These are phyloP conservation scores for Tanytarsus gracilentus DNA, from an alignment of 2,888 invertebrate genomes.

Conservation along the genomic window DNA sequence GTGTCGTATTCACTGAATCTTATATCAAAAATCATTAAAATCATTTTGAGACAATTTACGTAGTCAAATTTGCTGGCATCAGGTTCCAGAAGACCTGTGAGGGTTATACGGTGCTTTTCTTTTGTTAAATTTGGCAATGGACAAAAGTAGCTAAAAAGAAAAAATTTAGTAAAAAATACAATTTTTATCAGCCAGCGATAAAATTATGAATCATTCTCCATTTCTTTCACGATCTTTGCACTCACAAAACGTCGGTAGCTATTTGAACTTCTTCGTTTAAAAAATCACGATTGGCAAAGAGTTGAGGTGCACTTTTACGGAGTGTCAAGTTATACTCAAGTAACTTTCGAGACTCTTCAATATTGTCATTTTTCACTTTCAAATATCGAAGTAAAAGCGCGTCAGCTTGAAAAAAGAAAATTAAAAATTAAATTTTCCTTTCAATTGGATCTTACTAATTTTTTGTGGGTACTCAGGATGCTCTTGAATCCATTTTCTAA, in stretches of 20 bases:
- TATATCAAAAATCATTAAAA: neutral
- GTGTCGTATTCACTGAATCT: neutral
- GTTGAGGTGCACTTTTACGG: neutral
- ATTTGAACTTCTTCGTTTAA: neutral
- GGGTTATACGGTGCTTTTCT: neutral
- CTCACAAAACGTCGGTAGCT: neutral
- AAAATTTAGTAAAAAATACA: neutral
- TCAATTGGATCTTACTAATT: constrained; percentile 4
- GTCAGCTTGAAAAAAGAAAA: neutral
- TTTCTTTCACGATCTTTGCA: constrained; percentile 3
- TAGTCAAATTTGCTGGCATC: neutral
- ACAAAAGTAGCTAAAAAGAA: constrained; percentile 9
- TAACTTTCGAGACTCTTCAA: neutral
- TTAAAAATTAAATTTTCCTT: neutral
- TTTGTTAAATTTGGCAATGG: neutral
- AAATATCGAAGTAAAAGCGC: neutral
- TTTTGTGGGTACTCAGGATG: constrained; percentile 5
- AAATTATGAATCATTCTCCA: neutral
- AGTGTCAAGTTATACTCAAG: neutral
- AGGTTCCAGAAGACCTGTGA: neutral
- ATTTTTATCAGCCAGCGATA: neutral
- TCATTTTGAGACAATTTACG: neutral
- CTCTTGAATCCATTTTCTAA: constrained; percentile 2
- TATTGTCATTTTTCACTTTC: neutral
- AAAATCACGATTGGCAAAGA: constrained; percentile 4